Evolutionary conservation across 1,140 invertebrate genomes (phyloP).

Genomic region (Dendroctonus ponderosae): DNA sequence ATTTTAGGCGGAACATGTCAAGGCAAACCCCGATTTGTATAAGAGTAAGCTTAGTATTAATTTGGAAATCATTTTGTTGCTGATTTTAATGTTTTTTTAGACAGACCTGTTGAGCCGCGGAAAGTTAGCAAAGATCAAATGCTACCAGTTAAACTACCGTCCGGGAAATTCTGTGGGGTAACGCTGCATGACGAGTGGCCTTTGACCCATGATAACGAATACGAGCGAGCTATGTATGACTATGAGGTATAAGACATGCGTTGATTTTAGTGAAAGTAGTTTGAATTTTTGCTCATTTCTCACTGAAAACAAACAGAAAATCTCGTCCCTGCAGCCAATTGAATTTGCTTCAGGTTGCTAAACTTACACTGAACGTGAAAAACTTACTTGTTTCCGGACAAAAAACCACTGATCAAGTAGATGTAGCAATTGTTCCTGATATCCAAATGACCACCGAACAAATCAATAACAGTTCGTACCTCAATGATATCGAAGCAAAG

Average conservation of each 20-base stretch:
- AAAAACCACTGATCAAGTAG: constrained; percentile 1
- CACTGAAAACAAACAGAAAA: no score
- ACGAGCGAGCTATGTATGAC: constrained; percentile 41
- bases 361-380: constrained; percentile 56
- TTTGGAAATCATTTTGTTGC: constrained; percentile 6
- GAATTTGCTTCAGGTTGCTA: constrained; percentile 18
- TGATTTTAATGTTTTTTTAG: constrained; percentile 21
- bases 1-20: constrained; percentile 40
- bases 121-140: constrained; percentile 33
- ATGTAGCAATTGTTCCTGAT: constrained; percentile 27
- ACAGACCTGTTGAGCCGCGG: constrained; percentile 37
- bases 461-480: constrained; percentile 52
- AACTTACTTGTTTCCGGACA: constrained; percentile 52
- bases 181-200: constrained; percentile 40
- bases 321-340: background rate
- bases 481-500: constrained; percentile 39
- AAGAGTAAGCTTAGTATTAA: constrained; percentile 37
- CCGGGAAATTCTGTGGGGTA: constrained; percentile 34
- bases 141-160: constrained; percentile 38
- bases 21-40: constrained; percentile 34
- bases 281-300: no score
- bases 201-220: constrained; percentile 38
- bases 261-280: background rate
- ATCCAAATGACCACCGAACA: constrained; percentile 40
- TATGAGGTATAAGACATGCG: constrained; percentile 21